Evolutionary conservation across 2,888 invertebrate species (phyloP), one percentile per base, ranked within the genome.

Genomic region (Trissolcus japonicus): DNA sequence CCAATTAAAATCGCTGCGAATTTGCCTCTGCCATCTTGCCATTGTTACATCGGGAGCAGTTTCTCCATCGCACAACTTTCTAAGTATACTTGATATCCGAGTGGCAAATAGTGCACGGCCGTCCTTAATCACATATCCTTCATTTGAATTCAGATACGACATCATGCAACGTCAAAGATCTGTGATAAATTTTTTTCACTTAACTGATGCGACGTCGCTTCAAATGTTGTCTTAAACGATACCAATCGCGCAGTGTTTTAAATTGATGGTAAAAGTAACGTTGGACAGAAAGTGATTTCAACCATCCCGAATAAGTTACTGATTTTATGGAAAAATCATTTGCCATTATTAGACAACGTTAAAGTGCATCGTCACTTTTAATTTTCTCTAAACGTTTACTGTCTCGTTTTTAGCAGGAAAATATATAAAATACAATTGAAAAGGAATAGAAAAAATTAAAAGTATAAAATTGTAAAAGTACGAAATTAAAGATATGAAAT

Each of bases 1-100:
- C 75, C 75, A 78, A 78, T 78, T 78, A 78, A 78, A 75, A 56
- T 68, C 51, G 60, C 75, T 78, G 78, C 72, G 78, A 78, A 78
- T 78, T 78, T 73, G 55, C 73, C 35, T 35, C 74, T 69, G 71
- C 78, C 78, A 75, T 75, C 78, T 78, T 78, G 72, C 78, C 35
- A 78, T 78, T 78, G 75, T 78, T 78, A 53, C 75, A 68, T 75
- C 57, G 75, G 51, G 78, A 78, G 72, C 75, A 74, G 75, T 78
- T 78, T 78, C 78, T 75, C 71, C 66, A 78, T 72, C 65, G 66
- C 66, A 21, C 55, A 66, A 78, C 78, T 78, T 78, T 78, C 78
- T 78, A 74, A 35, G 35, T 35, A 35, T 35, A 56, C 67, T 57
- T 57, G 66, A 46, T 69, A 57, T 61, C 60, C 69, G 21, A 63